A percentile compares a stretch with the other conserved stretches of the same genome.
Evolutionary conservation across 2,797 vertebrate genomes (phyloP).

Genomic region (Sebastes iracundus): DNA sequence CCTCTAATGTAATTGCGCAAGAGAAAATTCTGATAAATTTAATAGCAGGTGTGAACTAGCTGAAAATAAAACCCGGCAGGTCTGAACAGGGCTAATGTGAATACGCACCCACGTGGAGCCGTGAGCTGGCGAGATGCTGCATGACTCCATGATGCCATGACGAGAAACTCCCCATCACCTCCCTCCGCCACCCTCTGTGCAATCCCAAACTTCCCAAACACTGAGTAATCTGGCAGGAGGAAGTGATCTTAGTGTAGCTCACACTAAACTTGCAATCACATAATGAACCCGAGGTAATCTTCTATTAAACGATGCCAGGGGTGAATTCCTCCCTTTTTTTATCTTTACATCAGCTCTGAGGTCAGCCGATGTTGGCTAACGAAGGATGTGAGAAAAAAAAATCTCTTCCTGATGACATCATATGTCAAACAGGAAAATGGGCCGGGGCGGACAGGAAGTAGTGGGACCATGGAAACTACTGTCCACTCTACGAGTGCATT

Average conservation of each 20-base stretch:
- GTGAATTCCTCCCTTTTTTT: conserved; percentile 1
- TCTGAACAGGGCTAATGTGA: not conserved
- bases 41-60: not conserved
- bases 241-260: conserved; percentile 42
- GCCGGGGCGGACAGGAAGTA: conserved; percentile 79
- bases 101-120: not conserved
- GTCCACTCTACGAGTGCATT: conserved; percentile 42
- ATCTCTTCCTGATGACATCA: conserved; percentile 83
- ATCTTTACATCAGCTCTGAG: conserved; percentile 32
- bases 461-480: conserved; percentile 64
- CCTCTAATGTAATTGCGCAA: too few species aligned
- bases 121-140: not conserved
- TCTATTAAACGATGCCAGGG: not conserved
- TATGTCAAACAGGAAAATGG: conserved; percentile 79
- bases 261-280: not conserved
- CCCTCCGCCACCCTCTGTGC: not conserved
- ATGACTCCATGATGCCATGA: conserved; percentile 12
- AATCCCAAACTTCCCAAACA: not conserved
- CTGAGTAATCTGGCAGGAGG: conserved; percentile 46
- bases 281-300: not conserved
- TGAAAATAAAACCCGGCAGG: not conserved
- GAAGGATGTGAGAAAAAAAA: conserved; percentile 39
- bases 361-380: conserved; percentile 32
- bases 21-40: not conserved
- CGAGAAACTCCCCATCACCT: conserved; percentile 1